phyloP scores from a whole-genome alignment of 2,113 vertebrate genomes.

The Nesospiza acunhae region DNA sequence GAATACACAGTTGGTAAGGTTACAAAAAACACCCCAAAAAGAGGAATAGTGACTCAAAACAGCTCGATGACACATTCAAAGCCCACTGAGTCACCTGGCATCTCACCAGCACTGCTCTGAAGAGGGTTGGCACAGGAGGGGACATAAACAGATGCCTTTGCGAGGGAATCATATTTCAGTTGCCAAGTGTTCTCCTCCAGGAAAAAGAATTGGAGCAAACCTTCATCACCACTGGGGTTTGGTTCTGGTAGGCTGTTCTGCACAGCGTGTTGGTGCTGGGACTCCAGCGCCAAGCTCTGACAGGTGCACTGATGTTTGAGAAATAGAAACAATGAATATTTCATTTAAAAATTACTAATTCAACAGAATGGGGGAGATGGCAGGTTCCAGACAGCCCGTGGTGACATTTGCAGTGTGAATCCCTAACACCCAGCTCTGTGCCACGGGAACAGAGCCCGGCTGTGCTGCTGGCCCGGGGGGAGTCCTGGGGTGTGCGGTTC shows the following conservation, averaged over 20 bases:
- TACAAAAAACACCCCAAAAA: not conserved
- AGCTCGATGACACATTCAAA: not conserved
- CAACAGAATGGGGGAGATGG: not conserved
- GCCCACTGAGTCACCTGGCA: not conserved
- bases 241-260: not conserved
- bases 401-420: not conserved
- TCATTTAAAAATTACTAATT: slow-evolving; percentile 44
- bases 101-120: not conserved
- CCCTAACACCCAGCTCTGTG: not conserved
- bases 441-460: not conserved
- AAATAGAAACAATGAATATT: slow-evolving; percentile 43
- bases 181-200: not conserved
- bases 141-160: not conserved
- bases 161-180: not conserved
- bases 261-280: not conserved
- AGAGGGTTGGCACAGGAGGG: not conserved
- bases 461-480: not conserved
- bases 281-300: not conserved
- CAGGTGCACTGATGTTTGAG: not conserved
- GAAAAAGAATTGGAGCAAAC: not conserved
- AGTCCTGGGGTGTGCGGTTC: not conserved
- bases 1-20: not conserved
- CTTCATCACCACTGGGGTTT: not conserved
- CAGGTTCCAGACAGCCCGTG: not conserved
- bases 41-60: not conserved